Base-by-base conservation (phyloP, 2,797 vertebrate species). In the Anabacerthia variegaticeps region DNA sequence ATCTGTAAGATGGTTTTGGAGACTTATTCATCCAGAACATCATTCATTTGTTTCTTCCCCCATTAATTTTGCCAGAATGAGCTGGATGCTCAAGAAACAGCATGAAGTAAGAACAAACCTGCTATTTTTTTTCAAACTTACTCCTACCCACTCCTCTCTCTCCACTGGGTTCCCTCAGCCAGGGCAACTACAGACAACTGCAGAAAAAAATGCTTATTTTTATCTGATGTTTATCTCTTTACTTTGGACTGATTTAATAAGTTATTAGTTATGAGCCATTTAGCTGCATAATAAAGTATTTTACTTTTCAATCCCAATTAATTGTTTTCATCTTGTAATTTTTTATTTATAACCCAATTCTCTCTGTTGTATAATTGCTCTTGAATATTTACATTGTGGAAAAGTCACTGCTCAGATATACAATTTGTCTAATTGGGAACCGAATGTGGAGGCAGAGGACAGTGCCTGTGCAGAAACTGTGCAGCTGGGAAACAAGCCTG, bases 231-330 rank as follows among this genome's bases (percentile, higher is more conserved):
- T 79, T 87, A n/a, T 87, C 54, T 79, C 59, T 88, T 72, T 87
- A 58, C 71, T 91, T 88, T 48, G 32, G n/a, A 44, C 26, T 39
- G 44, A 56, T 93, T 90, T 90, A 75, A 24, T 86, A 84, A 63
- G 16, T 86, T 73, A 68, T 68, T 90, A 72, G 66, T 88, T 94
- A 85, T 79, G 74, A 91, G 39, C 67, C 1, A 2, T 86, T 95
- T 88, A 72, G 75, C 51, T 90, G 74, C 80, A 59, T 84, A 86
- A 78, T 68, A 66, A 92, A 95, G 26, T 75, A 75, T 48, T 88
- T 88, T 81, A 52, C 44, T 88, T 93, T 85, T 84, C 62, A 63
- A 48, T 84, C 16, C n/a, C 1, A 63, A 21, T 88, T 92, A 75
- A 61, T 81, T 90, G 67, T 78, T 92, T 92, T 88, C 12, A 16